Base-by-base conservation (phyloP, 2,113 vertebrate species). In the Pterophyllum scalare region DNA sequence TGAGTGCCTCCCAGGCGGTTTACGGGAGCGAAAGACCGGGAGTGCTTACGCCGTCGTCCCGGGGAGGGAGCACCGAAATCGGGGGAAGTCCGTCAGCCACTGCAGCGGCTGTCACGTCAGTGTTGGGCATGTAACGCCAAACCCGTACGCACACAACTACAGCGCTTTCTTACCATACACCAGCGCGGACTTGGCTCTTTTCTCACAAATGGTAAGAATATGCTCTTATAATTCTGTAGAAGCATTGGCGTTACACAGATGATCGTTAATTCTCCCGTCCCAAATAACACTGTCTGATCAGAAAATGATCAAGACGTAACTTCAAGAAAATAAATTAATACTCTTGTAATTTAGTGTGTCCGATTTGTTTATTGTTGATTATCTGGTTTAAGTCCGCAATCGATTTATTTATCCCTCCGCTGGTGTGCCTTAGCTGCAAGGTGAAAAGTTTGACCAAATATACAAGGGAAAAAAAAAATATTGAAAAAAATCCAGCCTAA, bases 121-220 rank as follows among this genome's bases (percentile, higher is more conserved):
- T 97, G 91, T 90, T 98, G 95, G 97, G 98, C 94, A 97, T 99
- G 97, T 99, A 99, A 99, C 93, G 97, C 97, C 74, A 96, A 96
- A 96, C 59, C 98, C 98, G 52, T 99, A 98, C 93, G 96, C 97
- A 60, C 97, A 97, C 94, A 97, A 96, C 96, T 99, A 99, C 96
- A 97, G 98, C 96, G 98, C 98, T 76, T 99, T 99, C 94, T 94
- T 99, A 89, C 98, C 98, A 59, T 99, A 99, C 94, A 97, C 97
- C 94, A 97, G 96, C 89, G 96, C 98, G 35, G 98, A 99, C 86
- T 93, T 99, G 95, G 96, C 97, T 94, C 97, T 99, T 88, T 99
- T 99, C 95, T 98, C 98, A 31, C 98, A 99, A 93, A 98, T 99
- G 97, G 98, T 99, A 96, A 98, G 97, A 59, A 75, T 20, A 20